Evolutionary conservation across 2,797 vertebrate genomes (phyloP), one percentile per base, ranked within the genome.

Genomic region (Eulemur coronatus): DNA sequence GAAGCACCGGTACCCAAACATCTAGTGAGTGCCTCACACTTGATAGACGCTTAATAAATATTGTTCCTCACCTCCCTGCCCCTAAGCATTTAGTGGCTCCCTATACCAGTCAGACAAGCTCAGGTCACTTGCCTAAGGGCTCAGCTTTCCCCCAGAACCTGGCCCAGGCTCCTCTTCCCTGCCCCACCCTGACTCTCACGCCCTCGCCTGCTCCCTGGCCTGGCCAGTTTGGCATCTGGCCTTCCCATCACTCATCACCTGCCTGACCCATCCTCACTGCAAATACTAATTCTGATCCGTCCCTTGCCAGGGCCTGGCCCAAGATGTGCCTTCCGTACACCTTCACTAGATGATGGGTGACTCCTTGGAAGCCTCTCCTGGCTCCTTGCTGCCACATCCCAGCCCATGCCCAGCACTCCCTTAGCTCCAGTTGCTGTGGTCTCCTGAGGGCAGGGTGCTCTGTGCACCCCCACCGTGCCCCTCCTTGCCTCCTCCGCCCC

Each of bases 391-490:
- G 69, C 22, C 17, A 20, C 24, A 43, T 33, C 7, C 24, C 10
- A 1, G 41, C 24, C 63, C 35, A 55, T 0, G 0, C 63, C 57
- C 41, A 0, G 52, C 18, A 7, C 0, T 0, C 0, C 24, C 5
- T 46, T 4, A 28, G 24, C 57, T 67, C 13, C 35, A 13, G 38
- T 38, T 1, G 0, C 38, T 7, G 17, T 33, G 70, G 41, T 28
- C 28, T 55, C 43, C 18, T 26, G 63, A 22, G 33, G 82, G 17
- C 13, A 1, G 24, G 28, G 35, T 9, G 4, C 41, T 15, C 65
- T 17, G 28, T 5, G 9, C 2, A 11, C 65, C 73, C 43, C 50
- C 30, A 7, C 55, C 2, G 2, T 6, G 6, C 73, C 72, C 35
- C 17, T 63, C 61, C 48, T 46, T 20, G 6, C 9, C 30, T 30